Base-by-base conservation (phyloP, 2,888 invertebrate species). In the Sesia bembeciformis region DNA sequence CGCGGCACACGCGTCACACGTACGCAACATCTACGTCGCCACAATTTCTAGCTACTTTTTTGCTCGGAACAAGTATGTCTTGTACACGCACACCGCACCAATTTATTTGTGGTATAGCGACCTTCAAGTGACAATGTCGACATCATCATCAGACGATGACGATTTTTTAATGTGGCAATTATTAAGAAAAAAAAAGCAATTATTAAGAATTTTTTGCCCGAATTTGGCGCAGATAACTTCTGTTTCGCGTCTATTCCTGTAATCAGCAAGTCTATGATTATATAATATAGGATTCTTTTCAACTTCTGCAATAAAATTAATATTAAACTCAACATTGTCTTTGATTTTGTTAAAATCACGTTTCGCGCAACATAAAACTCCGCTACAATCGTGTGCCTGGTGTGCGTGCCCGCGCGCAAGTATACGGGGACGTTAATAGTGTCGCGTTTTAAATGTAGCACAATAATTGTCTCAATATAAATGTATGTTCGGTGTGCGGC, bases 221-320 rank as follows among this genome's bases (percentile, higher is more conserved):
- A 49, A 7, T 49, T 49, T 49, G 49, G 49, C n/a, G 6, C 49
- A 3, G 6, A 56, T 54, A 53, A 52, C 52, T 56, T 53, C 53
- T n/a, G 54, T 54, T 40, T 52, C 52, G 41, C 52, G 51, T 56
- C 54, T 53, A 51, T 55, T 52, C 39, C 52, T 55, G 52, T 55
- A 54, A 42, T 52, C 54, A 50, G 5, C 40, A 40, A 55, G 55
- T 39, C 42, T 41, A 50, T 55, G 57, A 38, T 57, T 55, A 54
- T 54, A 23, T 23, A 23, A 54, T 50, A 55, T 46, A 52, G 57
- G 55, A n/a, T 49, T 55, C 43, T 50, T 55, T 53, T 55, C 53
- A 41, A 57, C 49, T n/a, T 55, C 55, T 50, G 52, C 49, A 53
- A 57, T 55, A 56, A 56, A 62, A 42, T 58, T 54, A 53, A 59